Base-by-base conservation (phyloP, 2,113 vertebrate species). In the Neolamprologus hecqui region DNA sequence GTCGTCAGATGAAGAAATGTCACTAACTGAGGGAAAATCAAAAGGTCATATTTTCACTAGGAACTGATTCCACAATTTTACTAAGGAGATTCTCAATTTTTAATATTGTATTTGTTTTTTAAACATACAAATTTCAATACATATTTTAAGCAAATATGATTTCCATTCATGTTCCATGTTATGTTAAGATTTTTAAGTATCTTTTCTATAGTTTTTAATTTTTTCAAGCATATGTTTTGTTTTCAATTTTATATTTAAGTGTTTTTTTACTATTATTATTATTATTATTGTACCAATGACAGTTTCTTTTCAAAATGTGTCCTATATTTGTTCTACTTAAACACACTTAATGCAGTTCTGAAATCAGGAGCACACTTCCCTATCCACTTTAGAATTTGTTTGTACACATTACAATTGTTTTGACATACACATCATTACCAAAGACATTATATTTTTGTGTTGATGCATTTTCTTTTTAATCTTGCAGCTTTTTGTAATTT, bases 211-310 rank as follows among this genome's bases (percentile, higher is more conserved):
- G 1, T 28, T 58, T 28, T 58, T 2, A 0, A 58, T 58, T 58
- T 0, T 58, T 60, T 60, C 57, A 31, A 17, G 57, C 57, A 1
- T 0, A 17, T 60, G 57, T 40, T 68, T 68, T 21, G 19, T 68
- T 68, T 68, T 40, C 63, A 68, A 40, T 68, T 21, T 68, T 40
- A 3, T 0, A 21, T 37, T 14, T 40, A 12, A 37, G 19, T 13
- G 33, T 0, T 10, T 37, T 63, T 35, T 12, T n/a, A n/a, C n/a
- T n/a, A n/a, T 7, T 57, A 28, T 1, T 15, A 57, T 5, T 57
- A 28, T 57, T 8, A 40, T 68, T 68, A 3, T 68, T n/a, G 19
- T 37, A 9, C 55, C 26, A 58, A 58, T 0, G 4, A n/a, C 19
- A 13, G n/a, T 40, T 68, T 40, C 1, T 68, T 37, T 37, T 68